A percentile compares a stretch with the other conserved stretches of the same genome.
Conservation (phyloP, 2,888 invertebrate species). For the Panopea generosa region DNA sequence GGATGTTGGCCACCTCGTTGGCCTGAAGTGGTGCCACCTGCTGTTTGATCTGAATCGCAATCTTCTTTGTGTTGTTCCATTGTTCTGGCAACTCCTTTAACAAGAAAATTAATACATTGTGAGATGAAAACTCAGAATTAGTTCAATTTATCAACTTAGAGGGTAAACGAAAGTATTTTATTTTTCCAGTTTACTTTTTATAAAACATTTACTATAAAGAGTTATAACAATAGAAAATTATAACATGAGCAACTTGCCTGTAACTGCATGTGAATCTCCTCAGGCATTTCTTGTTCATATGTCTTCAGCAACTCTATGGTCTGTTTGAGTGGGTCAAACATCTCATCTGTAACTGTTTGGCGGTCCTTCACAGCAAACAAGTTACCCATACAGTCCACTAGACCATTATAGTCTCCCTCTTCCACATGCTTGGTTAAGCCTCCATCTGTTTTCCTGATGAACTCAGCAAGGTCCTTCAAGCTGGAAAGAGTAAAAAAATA, state of each 20-base stretch:
- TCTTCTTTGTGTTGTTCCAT: constrained; percentile 97
- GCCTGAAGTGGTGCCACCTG: constrained; percentile 97
- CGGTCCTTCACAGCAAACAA: constrained; percentile 96
- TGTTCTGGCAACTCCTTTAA: constrained; percentile 95
- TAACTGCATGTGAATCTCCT: constrained; percentile 95
- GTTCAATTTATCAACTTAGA: background rate
- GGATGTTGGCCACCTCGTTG: constrained; percentile 95
- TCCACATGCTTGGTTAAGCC: constrained; percentile 92
- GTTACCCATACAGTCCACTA: constrained; percentile 96
- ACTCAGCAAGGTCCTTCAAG: constrained; percentile 93
- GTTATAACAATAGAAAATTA: too few species aligned
- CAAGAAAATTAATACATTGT: background rate
- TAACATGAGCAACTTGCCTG: too few species aligned
- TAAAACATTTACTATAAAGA: too few species aligned
- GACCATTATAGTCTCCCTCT: constrained; percentile 94
- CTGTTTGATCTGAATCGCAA: constrained; percentile 95
- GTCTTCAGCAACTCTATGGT: constrained; percentile 96
- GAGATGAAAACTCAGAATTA: background rate
- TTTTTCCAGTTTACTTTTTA: background rate
- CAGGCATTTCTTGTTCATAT: constrained; percentile 98
- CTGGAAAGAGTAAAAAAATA: constrained; percentile 86
- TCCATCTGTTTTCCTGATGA: constrained; percentile 95
- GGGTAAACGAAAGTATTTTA: background rate
- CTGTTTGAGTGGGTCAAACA: constrained; percentile 97
- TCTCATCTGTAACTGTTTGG: constrained; percentile 93